Conservation (phyloP, 2,113 vertebrate species). For the Vulpes lagopus region DNA sequence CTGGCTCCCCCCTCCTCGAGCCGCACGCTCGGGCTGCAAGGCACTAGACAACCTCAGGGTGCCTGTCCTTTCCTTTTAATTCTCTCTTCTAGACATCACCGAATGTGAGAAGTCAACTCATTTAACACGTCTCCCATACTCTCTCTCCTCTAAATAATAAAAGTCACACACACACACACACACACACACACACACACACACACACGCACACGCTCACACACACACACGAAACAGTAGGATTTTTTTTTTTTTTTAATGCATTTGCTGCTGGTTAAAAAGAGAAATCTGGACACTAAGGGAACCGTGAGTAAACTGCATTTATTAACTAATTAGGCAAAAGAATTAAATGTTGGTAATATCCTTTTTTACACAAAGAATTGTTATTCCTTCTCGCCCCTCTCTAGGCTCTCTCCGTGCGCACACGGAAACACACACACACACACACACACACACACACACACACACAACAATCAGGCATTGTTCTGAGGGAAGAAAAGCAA, state of each 20-base stretch:
- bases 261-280: conserved; percentile 76
- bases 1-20: conserved; percentile 78
- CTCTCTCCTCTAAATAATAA: conserved; percentile 77
- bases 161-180: conserved; percentile 23
- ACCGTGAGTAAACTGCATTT: conserved; percentile 81
- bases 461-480: conserved; percentile 96
- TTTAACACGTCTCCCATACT: conserved; percentile 66
- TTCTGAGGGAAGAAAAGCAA: conserved; percentile 95
- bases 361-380: conserved; percentile 91
- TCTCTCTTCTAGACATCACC: conserved; percentile 77
- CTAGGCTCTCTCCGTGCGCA: conserved; percentile 65
- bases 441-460: conserved; percentile 72
- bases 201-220: neutral
- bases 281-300: conserved; percentile 79
- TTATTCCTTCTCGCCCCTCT: conserved; percentile 76
- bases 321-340: conserved; percentile 81
- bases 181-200: neutral
- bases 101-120: conserved; percentile 81
- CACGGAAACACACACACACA: conserved; percentile 63
- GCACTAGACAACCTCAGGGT: conserved; percentile 76
- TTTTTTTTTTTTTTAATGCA: conserved; percentile 68
- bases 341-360: conserved; percentile 89
- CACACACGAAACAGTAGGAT: neutral
- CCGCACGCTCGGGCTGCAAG: conserved; percentile 68
- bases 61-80: conserved; percentile 77